Conservation (phyloP, 2,113 vertebrate species). For the Pteronura brasiliensis region DNA sequence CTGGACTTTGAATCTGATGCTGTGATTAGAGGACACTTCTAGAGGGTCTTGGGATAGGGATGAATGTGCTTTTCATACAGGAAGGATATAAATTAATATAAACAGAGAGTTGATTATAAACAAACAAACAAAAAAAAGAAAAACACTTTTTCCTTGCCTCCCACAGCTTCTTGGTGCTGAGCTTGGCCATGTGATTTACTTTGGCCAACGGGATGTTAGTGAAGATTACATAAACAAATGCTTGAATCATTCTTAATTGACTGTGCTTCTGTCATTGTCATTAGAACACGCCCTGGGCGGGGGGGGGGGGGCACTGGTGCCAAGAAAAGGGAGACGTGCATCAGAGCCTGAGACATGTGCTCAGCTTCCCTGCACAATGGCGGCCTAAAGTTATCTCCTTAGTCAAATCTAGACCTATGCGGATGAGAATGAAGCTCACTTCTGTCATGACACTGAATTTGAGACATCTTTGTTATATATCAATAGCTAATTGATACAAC, state of each 20-base stretch:
- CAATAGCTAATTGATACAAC: not conserved
- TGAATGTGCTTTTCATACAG: not conserved
- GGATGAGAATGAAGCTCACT: not conserved
- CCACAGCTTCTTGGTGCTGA: not conserved
- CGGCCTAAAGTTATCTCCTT: not conserved
- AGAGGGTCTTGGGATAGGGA: not conserved
- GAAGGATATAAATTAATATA: not conserved
- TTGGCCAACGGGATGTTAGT: not conserved
- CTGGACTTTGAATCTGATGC: not conserved
- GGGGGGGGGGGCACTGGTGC: not conserved
- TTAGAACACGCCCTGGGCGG: too few relatives aligned
- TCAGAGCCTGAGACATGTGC: too few relatives aligned
- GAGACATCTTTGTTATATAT: not conserved
- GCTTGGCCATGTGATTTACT: not conserved
- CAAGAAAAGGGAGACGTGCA: not conserved
- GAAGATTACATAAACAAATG: not conserved
- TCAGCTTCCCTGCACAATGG: not conserved
- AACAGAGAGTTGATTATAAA: not conserved
- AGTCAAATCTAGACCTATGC: not conserved
- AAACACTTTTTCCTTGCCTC: not conserved
- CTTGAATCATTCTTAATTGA: not conserved
- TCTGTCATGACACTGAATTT: not conserved
- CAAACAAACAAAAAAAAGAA: accelerated
- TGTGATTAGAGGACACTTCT: not conserved
- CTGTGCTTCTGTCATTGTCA: not conserved